phyloP scores from a whole-genome alignment of 2,113 vertebrate species.

The Brevimyrus niger region DNA sequence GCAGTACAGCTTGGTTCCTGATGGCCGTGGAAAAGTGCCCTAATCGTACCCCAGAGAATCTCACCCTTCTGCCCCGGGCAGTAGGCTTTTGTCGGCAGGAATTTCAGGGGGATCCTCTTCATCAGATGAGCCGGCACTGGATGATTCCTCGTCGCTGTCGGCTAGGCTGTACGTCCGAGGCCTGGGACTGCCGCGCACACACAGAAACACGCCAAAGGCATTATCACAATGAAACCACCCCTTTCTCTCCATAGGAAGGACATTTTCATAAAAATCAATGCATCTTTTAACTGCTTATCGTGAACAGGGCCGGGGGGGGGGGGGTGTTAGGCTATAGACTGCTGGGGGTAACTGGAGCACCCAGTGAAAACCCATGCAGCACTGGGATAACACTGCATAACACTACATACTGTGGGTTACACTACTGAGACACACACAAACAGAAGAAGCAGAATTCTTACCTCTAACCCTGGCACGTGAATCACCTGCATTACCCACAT shows the following conservation, averaged over 20 bases:
- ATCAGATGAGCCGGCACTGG: conserved; percentile 93
- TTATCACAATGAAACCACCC: neutral
- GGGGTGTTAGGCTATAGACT: no score
- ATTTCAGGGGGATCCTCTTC: conserved; percentile 85
- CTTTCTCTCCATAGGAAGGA: neutral
- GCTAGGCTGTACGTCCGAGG: conserved; percentile 86
- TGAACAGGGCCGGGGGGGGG: neutral
- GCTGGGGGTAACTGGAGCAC: neutral
- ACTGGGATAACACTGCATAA: neutral
- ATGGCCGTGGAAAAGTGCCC: neutral
- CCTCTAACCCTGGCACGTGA: neutral
- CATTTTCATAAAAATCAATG: neutral
- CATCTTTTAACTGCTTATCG: neutral
- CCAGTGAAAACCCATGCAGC: neutral
- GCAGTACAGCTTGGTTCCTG: no score
- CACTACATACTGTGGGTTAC: no score
- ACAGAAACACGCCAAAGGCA: conserved; percentile 26
- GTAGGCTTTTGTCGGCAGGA: conserved; percentile 67
- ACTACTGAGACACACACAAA: no score
- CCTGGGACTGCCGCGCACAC: conserved; percentile 57
- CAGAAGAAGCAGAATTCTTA: neutral
- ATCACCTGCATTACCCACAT: neutral
- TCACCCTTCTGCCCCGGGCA: conserved; percentile 80
- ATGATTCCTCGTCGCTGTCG: conserved; percentile 96
- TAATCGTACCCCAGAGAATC: conserved; percentile 20